Evolutionary conservation across 2,888 invertebrate genomes (phyloP), one percentile per base, ranked within the genome.

Genomic region (Drosophila parthenogenetica): DNA sequence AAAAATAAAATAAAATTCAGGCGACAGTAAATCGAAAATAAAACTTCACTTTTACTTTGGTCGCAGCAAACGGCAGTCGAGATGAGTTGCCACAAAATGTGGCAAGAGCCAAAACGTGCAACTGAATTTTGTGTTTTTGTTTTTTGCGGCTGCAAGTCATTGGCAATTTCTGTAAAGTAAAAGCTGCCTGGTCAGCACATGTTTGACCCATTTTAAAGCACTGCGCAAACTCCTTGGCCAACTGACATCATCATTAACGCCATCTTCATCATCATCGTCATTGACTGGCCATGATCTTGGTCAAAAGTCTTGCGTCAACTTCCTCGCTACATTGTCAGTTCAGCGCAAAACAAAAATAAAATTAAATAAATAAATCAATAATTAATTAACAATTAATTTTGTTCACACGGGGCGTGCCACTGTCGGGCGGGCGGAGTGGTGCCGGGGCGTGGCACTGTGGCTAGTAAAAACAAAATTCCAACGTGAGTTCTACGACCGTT

Each of bases 41-140:
- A 79, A 81, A 79, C 73, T 81, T 74, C 59, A 80, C 81, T 81
- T 80, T 79, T 80, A 73, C 77, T 77, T 48, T 43, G 5, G 16
- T 42, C 40, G 53, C 59, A 14, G 19, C 22, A 35, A 54, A 17
- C 16, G 25, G 10, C 29, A 19, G 14, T 40, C 35, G 35, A 35
- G 16, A 43, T 14, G 53, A 42, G 40, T 25, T 51, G 53, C 54
- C 46, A 54, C 53, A 42, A 54, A 53, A 51, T 51, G 61, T 14
- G 54, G 51, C 58, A 54, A 13, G 35, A 3, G 11, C 35, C 35
- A 16, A 13, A 39, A 22, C 39, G 29, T 40, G 55, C 55, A 35
- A 57, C 58, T 29, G 0, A 2, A 2, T 29, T 29, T 29, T 29
- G 2, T 25, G 1, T 7, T 25, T 25, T 7, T 25, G 1, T 25